Evolutionary conservation across 1,140 invertebrate genomes (phyloP).

Genomic region (Sitodiplosis mosellana): DNA sequence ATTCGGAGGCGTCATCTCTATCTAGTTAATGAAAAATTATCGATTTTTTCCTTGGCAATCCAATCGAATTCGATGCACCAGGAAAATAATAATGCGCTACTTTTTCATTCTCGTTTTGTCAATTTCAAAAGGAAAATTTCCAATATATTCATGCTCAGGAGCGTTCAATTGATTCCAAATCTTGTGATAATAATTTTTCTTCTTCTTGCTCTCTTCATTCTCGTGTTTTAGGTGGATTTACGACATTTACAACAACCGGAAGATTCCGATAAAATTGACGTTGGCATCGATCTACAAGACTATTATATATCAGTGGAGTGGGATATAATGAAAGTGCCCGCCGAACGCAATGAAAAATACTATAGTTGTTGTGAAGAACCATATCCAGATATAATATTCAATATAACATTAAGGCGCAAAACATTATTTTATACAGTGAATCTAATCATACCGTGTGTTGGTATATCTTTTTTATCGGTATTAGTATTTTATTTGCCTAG

Average conservation of each 20-base stretch:
- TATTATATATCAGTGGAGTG: conserved; percentile 96
- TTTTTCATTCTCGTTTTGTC: too few relatives aligned
- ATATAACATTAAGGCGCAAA: conserved; percentile 88
- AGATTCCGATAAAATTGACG: conserved; percentile 62
- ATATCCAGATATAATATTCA: conserved; percentile 94
- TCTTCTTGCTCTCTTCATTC: too few relatives aligned
- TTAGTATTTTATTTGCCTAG: conserved; percentile 97
- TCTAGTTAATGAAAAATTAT: too few relatives aligned
- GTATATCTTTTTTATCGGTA: conserved; percentile 92
- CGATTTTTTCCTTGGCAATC: too few relatives aligned
- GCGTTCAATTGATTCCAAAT: too few relatives aligned
- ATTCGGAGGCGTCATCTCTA: too few relatives aligned
- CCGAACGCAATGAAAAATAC: conserved; percentile 70
- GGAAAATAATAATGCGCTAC: too few relatives aligned
- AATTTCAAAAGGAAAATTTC: too few relatives aligned
- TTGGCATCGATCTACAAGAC: conserved; percentile 82
- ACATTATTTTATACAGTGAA: conserved; percentile 96
- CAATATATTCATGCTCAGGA: too few relatives aligned
- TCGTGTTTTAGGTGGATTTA: conserved; percentile 46
- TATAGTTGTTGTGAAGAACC: conserved; percentile 83
- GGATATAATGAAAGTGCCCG: conserved; percentile 85
- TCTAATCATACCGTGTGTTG: conserved; percentile 88
- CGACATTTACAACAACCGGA: conserved; percentile 64
- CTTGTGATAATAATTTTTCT: too few relatives aligned
- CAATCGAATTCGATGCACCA: too few relatives aligned